Conservation (phyloP, 2,888 invertebrate genomes). For the Geotrupes spiniger region DNA sequence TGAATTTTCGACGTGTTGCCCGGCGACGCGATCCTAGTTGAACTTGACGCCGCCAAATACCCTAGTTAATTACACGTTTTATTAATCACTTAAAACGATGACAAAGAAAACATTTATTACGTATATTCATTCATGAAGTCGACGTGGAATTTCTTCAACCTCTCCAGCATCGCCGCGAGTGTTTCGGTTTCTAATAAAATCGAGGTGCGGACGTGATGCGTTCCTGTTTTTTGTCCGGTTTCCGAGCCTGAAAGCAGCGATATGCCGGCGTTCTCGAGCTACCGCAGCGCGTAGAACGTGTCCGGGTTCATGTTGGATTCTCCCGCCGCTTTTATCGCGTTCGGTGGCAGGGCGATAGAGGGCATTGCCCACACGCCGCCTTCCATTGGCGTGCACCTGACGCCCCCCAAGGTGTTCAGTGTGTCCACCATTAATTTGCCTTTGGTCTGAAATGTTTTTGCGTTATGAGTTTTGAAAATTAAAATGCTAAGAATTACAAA, state of each 20-base stretch:
- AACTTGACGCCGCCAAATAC: too few relatives aligned
- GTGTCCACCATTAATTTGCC: slow-evolving; percentile 77
- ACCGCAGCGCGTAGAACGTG: slow-evolving; percentile 80
- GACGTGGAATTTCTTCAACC: slow-evolving; percentile 73
- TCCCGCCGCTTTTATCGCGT: slow-evolving; percentile 77
- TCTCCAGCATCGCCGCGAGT: slow-evolving; percentile 71
- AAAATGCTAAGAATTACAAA: too few relatives aligned
- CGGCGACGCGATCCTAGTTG: too few relatives aligned
- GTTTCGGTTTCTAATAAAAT: slow-evolving; percentile 83
- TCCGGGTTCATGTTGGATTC: slow-evolving; percentile 69
- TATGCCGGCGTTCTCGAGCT: slow-evolving; percentile 80
- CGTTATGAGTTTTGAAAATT: too few relatives aligned
- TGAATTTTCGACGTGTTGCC: too few relatives aligned
- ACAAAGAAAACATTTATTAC: too few relatives aligned
- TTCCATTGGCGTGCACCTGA: slow-evolving; percentile 73
- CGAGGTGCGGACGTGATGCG: slow-evolving; percentile 83
- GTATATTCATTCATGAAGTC: slow-evolving; percentile 71
- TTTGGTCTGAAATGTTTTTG: slow-evolving; percentile 50
- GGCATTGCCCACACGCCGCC: slow-evolving; percentile 98
- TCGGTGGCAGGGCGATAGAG: slow-evolving; percentile 68
- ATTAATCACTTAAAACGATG: too few relatives aligned
- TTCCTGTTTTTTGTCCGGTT: slow-evolving; percentile 86
- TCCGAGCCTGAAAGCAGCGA: slow-evolving; percentile 89
- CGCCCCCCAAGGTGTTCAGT: slow-evolving; percentile 82
- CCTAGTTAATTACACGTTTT: too few relatives aligned